A percentile compares a stretch with the other conserved stretches of the same genome.
phyloP scores from a whole-genome alignment of 2,797 vertebrate species.

The Myripristis jacobus region DNA sequence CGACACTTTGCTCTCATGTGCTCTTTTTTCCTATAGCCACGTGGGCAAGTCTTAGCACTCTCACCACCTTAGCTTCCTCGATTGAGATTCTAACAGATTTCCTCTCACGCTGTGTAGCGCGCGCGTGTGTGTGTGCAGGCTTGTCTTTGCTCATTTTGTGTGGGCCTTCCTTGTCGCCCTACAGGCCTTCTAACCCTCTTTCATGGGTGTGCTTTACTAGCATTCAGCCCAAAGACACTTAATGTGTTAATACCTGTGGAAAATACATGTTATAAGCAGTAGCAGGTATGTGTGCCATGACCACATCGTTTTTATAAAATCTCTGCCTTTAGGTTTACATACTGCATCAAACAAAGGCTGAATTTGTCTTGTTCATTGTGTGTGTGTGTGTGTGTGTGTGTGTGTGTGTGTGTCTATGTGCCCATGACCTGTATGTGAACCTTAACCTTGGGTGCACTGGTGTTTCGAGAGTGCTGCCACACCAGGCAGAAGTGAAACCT shows the following conservation, averaged over 20 bases:
- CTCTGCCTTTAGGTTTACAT: too few relatives aligned
- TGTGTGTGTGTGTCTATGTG: too few relatives aligned
- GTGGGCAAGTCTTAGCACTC: slow-evolving; percentile 56
- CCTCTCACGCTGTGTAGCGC: slow-evolving; percentile 39
- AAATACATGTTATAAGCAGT: not conserved
- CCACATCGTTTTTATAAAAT: not conserved
- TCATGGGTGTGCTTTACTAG: not conserved
- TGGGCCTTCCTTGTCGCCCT: slow-evolving; percentile 34
- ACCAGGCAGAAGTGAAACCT: slow-evolving; percentile 87
- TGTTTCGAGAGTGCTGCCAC: slow-evolving; percentile 82
- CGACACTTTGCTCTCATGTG: slow-evolving; percentile 62
- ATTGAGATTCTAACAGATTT: slow-evolving; percentile 56
- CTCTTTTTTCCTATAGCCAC: slow-evolving; percentile 60
- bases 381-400: slow-evolving; percentile 12
- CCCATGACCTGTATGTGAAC: slow-evolving; percentile 82
- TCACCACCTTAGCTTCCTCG: slow-evolving; percentile 41
- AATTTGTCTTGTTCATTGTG: slow-evolving; percentile 10
- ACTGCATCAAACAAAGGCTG: slow-evolving; percentile 1
- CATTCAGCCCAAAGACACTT: not conserved
- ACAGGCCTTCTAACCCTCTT: slow-evolving; percentile 37
- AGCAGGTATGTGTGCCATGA: not conserved
- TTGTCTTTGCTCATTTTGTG: not conserved
- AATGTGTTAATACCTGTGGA: not conserved
- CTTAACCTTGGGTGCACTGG: slow-evolving; percentile 74
- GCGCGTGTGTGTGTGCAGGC: slow-evolving; percentile 28